Evolutionary conservation across 2,113 vertebrate species (phyloP).

Genomic region (Pangasianodon gigas): DNA sequence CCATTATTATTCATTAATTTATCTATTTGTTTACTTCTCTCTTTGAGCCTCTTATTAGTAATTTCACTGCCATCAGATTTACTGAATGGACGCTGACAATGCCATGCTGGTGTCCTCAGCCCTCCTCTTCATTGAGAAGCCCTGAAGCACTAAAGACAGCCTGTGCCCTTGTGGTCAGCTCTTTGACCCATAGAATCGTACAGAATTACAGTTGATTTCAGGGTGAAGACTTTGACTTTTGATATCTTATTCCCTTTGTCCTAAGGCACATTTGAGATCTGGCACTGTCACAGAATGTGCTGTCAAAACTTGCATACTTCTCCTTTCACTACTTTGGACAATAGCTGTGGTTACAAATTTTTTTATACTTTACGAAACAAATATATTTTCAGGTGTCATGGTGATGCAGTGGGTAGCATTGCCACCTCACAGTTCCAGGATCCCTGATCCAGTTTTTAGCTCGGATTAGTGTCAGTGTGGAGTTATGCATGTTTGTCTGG

Average conservation of each 20-base stretch:
- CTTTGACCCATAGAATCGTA: not conserved
- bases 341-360: not conserved
- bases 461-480: not conserved
- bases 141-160: conserved; percentile 1
- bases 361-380: not conserved
- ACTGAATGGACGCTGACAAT: not conserved
- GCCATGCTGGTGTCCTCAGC: not conserved
- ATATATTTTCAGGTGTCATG: not conserved
- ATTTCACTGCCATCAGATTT: not conserved
- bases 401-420: not conserved
- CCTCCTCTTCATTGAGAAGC: not conserved
- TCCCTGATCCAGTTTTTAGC: not conserved
- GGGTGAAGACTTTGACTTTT: conserved; percentile 5
- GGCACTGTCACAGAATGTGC: not conserved
- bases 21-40: not conserved
- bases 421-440: not conserved
- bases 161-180: not conserved
- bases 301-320: not conserved
- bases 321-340: not conserved
- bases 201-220: not conserved
- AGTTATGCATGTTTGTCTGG: not conserved
- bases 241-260: conserved; percentile 1
- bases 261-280: conserved; percentile 2
- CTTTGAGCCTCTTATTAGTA: not conserved
- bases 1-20: not conserved